Conservation (phyloP, 1,140 invertebrate species). For the Scaptomyza pallida region DNA sequence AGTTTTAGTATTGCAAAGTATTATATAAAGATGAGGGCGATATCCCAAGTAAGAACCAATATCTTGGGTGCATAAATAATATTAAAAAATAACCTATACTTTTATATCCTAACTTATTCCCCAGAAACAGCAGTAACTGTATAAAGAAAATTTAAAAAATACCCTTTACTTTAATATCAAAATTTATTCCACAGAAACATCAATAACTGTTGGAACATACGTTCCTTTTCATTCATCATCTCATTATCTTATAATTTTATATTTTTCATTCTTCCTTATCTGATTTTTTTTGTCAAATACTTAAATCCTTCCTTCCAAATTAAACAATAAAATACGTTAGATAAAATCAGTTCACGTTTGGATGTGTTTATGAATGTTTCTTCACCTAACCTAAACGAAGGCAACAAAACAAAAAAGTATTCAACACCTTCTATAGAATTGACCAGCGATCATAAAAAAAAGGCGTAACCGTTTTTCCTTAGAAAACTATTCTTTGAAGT, state of each 20-base stretch:
- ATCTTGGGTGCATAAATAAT: no score
- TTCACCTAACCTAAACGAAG: neutral
- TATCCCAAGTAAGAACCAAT: no score
- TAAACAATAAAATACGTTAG: slow-evolving; percentile 1
- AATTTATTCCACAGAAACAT: neutral
- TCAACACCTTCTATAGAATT: neutral
- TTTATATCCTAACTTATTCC: no score
- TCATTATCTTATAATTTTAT: no score
- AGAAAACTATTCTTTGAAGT: neutral
- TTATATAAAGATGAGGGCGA: no score
- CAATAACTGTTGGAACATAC: neutral
- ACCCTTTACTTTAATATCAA: neutral
- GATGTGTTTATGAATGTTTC: neutral
- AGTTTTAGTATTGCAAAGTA: neutral
- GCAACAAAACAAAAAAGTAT: neutral
- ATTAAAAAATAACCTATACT: no score
- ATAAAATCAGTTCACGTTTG: slow-evolving; percentile 10
- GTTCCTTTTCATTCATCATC: neutral
- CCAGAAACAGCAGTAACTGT: no score
- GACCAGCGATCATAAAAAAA: slow-evolving; percentile 1
- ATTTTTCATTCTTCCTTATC: no score
- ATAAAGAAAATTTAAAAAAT: no score
- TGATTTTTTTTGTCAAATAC: no score
- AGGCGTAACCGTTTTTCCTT: neutral
- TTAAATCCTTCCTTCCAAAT: neutral